Conservation (phyloP, 2,113 vertebrate species). For the Varanus komodoensis region DNA sequence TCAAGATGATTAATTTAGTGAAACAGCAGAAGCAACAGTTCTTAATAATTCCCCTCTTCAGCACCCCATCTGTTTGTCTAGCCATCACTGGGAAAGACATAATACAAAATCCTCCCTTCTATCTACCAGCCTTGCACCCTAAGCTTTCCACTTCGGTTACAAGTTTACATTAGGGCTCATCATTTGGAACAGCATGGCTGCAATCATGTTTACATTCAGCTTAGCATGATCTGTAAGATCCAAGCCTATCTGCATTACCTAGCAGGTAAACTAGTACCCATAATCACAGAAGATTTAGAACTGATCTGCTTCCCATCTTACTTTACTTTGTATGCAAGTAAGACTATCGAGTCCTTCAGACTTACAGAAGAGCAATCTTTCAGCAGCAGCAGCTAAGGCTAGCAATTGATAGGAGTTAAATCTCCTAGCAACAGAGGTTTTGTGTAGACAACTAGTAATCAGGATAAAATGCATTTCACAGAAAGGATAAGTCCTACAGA, state of each 20-base stretch:
- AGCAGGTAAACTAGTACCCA: conserved; percentile 2
- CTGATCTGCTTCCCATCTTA: neutral
- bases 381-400: neutral
- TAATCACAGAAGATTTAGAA: neutral
- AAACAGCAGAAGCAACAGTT: conserved; percentile 6
- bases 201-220: neutral
- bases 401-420: neutral
- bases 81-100: neutral
- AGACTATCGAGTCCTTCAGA: neutral
- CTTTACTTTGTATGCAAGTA: neutral
- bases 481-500: neutral
- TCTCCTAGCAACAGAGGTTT: neutral
- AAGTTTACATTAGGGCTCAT: conserved; percentile 56
- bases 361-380: neutral
- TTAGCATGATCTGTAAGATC: neutral
- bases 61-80: neutral
- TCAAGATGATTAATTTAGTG: conserved; percentile 50
- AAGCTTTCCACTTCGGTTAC: conserved; percentile 12
- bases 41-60: neutral
- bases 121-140: neutral
- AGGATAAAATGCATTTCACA: conserved; percentile 3
- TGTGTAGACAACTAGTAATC: neutral
- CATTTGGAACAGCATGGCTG: conserved; percentile 58
- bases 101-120: neutral
- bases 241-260: neutral